Base-by-base conservation (phyloP, 2,797 vertebrate genomes). In the Centroberyx gerrardi region DNA sequence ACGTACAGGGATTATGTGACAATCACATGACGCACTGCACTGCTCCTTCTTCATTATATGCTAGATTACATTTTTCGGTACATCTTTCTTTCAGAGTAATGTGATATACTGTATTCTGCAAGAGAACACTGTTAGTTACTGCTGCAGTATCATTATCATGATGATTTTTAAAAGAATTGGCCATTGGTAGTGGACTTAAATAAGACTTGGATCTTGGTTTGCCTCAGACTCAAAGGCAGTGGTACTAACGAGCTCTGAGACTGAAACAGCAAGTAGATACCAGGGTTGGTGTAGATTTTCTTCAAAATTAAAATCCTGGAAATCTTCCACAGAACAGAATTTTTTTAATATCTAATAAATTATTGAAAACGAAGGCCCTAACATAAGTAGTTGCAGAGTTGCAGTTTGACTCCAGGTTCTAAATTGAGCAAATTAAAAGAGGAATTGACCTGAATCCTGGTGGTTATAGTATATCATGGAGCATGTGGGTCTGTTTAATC, bases 101-200 rank as follows among this genome's bases (percentile, higher is more conserved):
- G 38, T 68, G 61, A 68, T 55, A 65, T 46, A 6, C 3, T 36
- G 33, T 8, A 65, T 76, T 69, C 68, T 40, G 51, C n/a, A 3
- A 54, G 29, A 74, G 9, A 63, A 74, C 36, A 68, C 29, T 8
- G 42, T 10, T 44, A 10, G 15, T 17, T 49, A 10, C 33, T 70
- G 33, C 75, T 49, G 40, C 33, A 63, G 61, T 61, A 68, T 75
- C 18, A 72, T 74, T 81, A 86, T 72, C 61, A 74, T 61, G 65
- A 61, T 69, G 28, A 46, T n/a, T 72, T 48, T 69, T 62, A 55
- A 82, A 10, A 68, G 66, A 81, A 58, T 28, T 67, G 13, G 3
- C 42, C 74, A 73, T 82, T 80, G 78, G 63, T 65, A 67, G 54
- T 1, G 53, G 56, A 68, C 75, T 81, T 76, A 80, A 87, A 81